Conservation (phyloP, 2,888 invertebrate genomes). For the Limnephilus lunatus region DNA sequence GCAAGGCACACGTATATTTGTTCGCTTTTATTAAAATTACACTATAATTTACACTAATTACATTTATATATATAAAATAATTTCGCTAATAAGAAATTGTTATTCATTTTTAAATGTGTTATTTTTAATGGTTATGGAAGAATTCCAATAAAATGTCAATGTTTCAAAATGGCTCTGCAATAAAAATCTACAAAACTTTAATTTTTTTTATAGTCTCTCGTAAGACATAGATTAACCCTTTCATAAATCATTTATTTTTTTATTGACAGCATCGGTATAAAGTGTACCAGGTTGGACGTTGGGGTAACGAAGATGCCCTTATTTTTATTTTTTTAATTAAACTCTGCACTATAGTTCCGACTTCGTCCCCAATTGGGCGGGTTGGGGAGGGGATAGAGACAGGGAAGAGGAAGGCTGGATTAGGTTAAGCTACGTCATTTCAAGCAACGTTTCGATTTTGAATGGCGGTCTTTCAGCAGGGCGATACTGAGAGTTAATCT, state of each 20-base stretch:
- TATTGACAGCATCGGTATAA: not conserved
- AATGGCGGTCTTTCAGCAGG: too few relatives aligned
- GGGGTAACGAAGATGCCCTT: not conserved
- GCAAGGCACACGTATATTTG: not conserved
- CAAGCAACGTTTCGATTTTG: too few relatives aligned
- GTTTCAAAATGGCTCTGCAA: not conserved
- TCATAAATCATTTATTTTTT: not conserved
- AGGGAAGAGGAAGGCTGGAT: too few relatives aligned
- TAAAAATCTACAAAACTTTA: not conserved
- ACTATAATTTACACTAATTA: not conserved
- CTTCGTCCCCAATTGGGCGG: too few relatives aligned
- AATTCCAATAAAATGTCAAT: not conserved
- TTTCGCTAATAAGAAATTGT: not conserved
- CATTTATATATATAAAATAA: too few relatives aligned
- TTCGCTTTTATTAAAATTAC: not conserved
- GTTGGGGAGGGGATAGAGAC: too few relatives aligned
- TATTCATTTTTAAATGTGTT: not conserved
- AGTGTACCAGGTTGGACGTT: not conserved
- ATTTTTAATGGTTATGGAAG: not conserved
- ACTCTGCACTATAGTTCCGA: too few relatives aligned
- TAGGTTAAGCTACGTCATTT: too few relatives aligned
- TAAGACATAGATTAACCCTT: not conserved
- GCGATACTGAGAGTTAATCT: too few relatives aligned
- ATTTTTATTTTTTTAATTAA: too few relatives aligned
- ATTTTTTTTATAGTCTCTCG: not conserved